Evolutionary conservation across 2,888 invertebrate species (phyloP), one percentile per base, ranked within the genome.

Genomic region (Pterobdella sp.): DNA sequence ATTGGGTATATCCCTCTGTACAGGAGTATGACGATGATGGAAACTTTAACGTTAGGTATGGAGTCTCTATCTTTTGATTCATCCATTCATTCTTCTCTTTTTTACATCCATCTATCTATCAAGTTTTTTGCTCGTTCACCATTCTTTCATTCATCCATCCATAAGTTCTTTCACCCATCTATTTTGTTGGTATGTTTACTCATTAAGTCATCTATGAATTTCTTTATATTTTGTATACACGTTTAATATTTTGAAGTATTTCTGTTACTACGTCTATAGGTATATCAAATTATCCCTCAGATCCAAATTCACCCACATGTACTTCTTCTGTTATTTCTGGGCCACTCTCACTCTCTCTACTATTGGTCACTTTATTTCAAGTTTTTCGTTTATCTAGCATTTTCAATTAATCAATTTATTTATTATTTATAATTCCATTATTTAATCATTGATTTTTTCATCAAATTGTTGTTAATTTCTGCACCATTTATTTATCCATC

Each of bases 261-360:
- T n/a, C n/a, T n/a, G n/a, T n/a, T n/a, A n/a, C n/a, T n/a, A n/a
- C n/a, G n/a, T n/a, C n/a, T n/a, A n/a, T n/a, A n/a, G n/a, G n/a
- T n/a, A n/a, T 22, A 66, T 72, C 37, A 60, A 56, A 18, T 60
- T 70, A 42, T 70, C 75, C 0, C 7, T 10, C 37, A 68, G 34
- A 1, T 78, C 77, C 52, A 73, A 73, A 80, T 93, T 78, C 14
- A 29, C 71, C 26, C 66, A 76, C 42, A 76, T 75, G 76, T 95
- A 95, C 83, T 90, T 91, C 63, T 85, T 85, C 78, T 92, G 93
- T 82, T 94, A 96, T 85, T 96, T 96, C 84, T 96, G 96, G 96
- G 94, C 94, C 1, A 94, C 94, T 0, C 85, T 97, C 79, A 96
- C 95, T 4, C 86, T 96, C 75, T 95, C 94, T 22, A 96, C 95